These are phyloP conservation scores for Mormyrus hasselquistii DNA, from an alignment of 2,797 vertebrate genomes.

Conservation along the genomic window DNA sequence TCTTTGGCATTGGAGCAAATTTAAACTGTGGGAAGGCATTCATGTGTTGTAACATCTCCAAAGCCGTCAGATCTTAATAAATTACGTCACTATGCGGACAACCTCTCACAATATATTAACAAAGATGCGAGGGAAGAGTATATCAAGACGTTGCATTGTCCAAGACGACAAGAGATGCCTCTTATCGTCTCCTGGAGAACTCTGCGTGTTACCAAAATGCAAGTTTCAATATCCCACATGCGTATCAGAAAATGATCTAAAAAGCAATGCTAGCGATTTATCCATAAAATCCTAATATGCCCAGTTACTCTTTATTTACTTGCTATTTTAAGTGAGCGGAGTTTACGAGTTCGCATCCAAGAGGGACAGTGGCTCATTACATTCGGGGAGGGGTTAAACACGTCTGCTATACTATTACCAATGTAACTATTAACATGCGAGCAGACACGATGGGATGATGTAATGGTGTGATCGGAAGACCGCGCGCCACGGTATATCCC, in stretches of 20 bases:
- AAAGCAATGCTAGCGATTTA: neutral
- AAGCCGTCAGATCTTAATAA: neutral
- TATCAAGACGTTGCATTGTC: neutral
- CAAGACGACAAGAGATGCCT: neutral
- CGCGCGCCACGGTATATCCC: constrained; percentile 38
- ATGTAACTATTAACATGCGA: neutral
- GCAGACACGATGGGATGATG: constrained; percentile 44
- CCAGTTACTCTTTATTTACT: neutral
- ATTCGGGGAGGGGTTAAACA: neutral
- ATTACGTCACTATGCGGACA: constrained; percentile 6
- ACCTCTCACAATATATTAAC: neutral
- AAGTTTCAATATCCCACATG: neutral
- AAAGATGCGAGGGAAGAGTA: neutral
- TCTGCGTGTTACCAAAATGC: neutral
- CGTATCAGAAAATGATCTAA: neutral
- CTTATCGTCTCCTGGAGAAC: neutral
- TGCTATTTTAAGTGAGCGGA: neutral
- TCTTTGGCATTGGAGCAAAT: neutral
- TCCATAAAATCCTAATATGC: neutral
- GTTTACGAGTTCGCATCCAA: neutral
- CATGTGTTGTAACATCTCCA: neutral
- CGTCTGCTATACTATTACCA: neutral
- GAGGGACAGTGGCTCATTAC: neutral
- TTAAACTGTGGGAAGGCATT: neutral
- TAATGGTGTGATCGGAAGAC: constrained; percentile 46